Evolutionary conservation across 2,113 vertebrate species (phyloP), one percentile per base, ranked within the genome.

Genomic region (Dinomys branickii): DNA sequence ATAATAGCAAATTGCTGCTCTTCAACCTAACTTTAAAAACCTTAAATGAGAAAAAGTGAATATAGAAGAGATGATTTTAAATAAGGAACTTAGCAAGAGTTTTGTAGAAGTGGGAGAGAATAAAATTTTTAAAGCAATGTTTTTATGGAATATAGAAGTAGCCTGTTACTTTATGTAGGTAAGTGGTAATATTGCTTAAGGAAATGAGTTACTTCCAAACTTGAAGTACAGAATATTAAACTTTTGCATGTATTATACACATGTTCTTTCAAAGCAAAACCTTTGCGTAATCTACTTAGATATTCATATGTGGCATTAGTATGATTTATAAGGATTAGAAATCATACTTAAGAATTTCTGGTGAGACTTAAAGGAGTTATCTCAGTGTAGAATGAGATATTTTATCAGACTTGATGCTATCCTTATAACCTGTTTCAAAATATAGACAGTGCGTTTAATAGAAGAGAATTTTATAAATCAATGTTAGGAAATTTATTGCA

Each of bases 11-110:
- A 80, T 71, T 82, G 8, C 44, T 61, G 16, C 75, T 96, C 30
- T 94, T 88, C 81, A 88, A 65, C 44, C 33, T 86, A 85, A 82
- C 65, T 75, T 88, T 52, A 63, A 87, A 85, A 87, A 33, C 90
- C 59, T 69, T 85, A 84, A 89, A 56, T 86, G n/a, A n/a, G 47
- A 87, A 92, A 92, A 90, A 44, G 4, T 92, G 13, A 90, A 65
- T 65, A 61, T 69, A 75, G 8, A 84, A 63, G 61, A 85, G 38
- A 10, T 80, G 59, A 71, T 82, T 95, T 83, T 77, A 73, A 87
- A 56, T 92, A 84, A 94, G 24, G 47, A 54, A n/a, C 81, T 96
- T 85, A 47, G 19, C 9, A 92, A 82, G n/a, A 56, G 33, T 35
- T 80, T 94, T 85, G 16, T 88, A 3, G 56, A 69, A 93, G 91